A percentile compares a stretch with the other conserved stretches of the same genome.
phyloP scores from a whole-genome alignment of 1,140 invertebrate genomes.

The Pinna nobilis region DNA sequence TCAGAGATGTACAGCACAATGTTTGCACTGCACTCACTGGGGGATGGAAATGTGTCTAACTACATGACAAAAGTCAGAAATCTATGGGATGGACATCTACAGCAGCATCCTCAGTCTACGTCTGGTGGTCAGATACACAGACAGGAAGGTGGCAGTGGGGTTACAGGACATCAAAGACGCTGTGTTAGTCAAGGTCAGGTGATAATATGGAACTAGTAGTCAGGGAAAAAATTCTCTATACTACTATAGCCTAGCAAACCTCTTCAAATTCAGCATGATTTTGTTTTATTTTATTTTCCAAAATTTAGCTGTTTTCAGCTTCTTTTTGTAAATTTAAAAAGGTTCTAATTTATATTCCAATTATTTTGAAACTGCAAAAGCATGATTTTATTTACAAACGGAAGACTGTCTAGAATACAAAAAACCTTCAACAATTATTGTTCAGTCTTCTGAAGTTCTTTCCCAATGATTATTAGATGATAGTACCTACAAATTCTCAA shows the following conservation, averaged over 20 bases:
- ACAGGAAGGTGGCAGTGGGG: conserved; percentile 34
- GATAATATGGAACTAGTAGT: too few species aligned
- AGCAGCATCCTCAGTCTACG: conserved; percentile 30
- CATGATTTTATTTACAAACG: too few species aligned
- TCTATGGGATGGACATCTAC: conserved; percentile 66
- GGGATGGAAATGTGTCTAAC: conserved; percentile 60
- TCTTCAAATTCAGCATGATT: neutral
- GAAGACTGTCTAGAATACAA: too few species aligned
- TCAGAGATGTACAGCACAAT: conserved; percentile 70
- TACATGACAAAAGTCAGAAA: conserved; percentile 67
- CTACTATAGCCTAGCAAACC: too few species aligned
- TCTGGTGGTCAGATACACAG: conserved; percentile 40
- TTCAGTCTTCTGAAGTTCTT: too few species aligned
- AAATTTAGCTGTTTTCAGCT: too few species aligned
- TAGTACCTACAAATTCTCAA: too few species aligned
- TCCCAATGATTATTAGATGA: too few species aligned
- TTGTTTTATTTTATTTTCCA: conserved; percentile 5
- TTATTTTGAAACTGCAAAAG: neutral
- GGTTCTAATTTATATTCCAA: neutral
- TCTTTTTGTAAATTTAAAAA: conserved; percentile 6
- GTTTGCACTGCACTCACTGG: conserved; percentile 69
- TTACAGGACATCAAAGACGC: conserved; percentile 35
- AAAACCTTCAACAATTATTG: too few species aligned
- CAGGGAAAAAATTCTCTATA: too few species aligned
- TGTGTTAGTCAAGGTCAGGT: conserved; percentile 44